Base-by-base conservation (phyloP, 2,888 invertebrate genomes). In the Chaitophorus viminalis region DNA sequence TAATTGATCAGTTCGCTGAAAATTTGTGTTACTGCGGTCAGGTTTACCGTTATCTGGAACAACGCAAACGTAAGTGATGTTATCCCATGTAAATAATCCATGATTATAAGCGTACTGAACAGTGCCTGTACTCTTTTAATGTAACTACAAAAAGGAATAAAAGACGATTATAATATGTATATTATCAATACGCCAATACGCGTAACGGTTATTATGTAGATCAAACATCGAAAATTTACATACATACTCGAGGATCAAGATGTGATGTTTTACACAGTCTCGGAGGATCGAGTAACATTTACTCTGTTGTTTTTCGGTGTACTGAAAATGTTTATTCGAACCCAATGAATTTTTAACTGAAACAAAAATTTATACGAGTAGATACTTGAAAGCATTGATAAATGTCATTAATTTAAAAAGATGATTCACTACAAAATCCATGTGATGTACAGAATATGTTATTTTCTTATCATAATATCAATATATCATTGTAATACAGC, bases 21-120 rank as follows among this genome's bases (percentile, higher is more conserved):
- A 2, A 14, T 14, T 11, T 14, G 14, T 46, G 46, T 46, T 46
- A 1, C 46, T 46, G 46, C 14, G 14, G 8, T 46, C 11, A 46
- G 46, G 46, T 9, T 46, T 78, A 78, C 77, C 21, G 77, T 54
- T 29, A 78, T 18, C 17, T 78, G 77, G 17, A 78, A 78, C 21
- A 78, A 17, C 1, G 77, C 77, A 54, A 78, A 78, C 29, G 77
- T 17, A 17, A 78, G 5, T 52, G 77, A 78, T 29, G 31, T 78
- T 54, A 78, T 54, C 25, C 77, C 77, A 18, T 78, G 77, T 52
- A 78, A 78, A 54, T 78, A 78, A 54, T 78, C 77, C 1, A 78
- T 31, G 11, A 78, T 52, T 54, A 78, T 78, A 14, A 78, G 54
- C 21, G 31, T 14, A 54, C 31, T 78, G 21, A 52, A 78, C 14